These are phyloP conservation scores for Volucella inanis DNA, from an alignment of 2,888 invertebrate species.

Conservation along the genomic window DNA sequence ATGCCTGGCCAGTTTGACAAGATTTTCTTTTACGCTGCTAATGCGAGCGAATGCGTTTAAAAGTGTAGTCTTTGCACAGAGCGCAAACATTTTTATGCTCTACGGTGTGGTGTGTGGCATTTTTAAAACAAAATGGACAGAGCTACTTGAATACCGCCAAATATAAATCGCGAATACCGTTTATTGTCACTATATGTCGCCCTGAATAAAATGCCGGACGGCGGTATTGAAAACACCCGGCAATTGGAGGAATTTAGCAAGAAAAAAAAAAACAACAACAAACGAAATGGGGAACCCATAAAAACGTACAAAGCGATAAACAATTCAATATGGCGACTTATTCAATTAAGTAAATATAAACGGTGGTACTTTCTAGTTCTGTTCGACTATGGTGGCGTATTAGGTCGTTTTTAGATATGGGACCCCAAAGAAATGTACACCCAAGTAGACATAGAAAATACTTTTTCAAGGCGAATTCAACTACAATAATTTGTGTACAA, in stretches of 20 bases:
- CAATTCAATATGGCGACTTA: constrained; percentile 14
- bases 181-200: constrained; percentile 1
- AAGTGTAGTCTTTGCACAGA: not conserved
- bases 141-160: constrained; percentile 38
- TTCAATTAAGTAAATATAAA: constrained; percentile 38
- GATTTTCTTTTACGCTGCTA: constrained; percentile 22
- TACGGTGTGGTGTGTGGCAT: constrained; percentile 11
- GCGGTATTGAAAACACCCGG: not conserved
- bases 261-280: not conserved
- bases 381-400: not conserved
- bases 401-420: too few species aligned
- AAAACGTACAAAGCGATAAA: not conserved
- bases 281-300: not conserved
- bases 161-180: constrained; percentile 18
- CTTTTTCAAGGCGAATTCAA: constrained; percentile 27
- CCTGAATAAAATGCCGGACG: constrained; percentile 6
- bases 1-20: constrained; percentile 38
- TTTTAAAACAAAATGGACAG: constrained; percentile 36
- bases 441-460: not conserved
- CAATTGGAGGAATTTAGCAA: constrained; percentile 10
- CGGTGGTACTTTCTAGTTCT: constrained; percentile 6
- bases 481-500: not conserved
- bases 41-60: not conserved
- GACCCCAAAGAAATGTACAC: not conserved
- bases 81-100: constrained; percentile 21